Evolutionary conservation across 2,888 invertebrate species (phyloP).

Genomic region (Tachina fera): DNA sequence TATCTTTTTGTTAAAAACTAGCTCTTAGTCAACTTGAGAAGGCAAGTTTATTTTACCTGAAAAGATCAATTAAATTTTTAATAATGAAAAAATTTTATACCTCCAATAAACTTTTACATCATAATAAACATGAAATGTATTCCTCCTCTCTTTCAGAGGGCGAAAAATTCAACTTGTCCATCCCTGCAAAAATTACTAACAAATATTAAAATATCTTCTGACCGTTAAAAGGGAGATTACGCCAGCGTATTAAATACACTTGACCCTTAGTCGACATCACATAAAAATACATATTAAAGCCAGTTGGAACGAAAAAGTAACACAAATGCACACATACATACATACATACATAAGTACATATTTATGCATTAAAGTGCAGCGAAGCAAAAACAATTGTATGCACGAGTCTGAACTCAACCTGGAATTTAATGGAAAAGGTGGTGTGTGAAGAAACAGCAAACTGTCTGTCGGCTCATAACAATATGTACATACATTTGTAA

Average conservation of each 20-base stretch:
- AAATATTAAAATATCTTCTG: slow-evolving; percentile 11
- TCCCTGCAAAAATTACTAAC: not conserved
- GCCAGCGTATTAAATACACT: slow-evolving; percentile 51
- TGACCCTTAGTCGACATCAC: slow-evolving; percentile 55
- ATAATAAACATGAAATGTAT: too few species aligned
- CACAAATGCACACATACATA: not conserved
- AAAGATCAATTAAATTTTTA: too few species aligned
- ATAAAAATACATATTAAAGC: slow-evolving; percentile 41
- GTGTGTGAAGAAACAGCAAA: slow-evolving; percentile 34
- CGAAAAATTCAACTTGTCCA: not conserved
- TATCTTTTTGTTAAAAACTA: too few species aligned
- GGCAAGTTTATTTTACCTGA: too few species aligned
- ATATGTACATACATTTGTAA: slow-evolving; percentile 30
- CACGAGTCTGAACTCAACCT: slow-evolving; percentile 48
- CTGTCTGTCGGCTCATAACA: slow-evolving; percentile 25
- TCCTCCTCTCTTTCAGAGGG: too few species aligned
- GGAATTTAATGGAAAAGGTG: slow-evolving; percentile 32
- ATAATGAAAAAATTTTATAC: too few species aligned
- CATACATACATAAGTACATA: not conserved
- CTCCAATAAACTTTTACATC: too few species aligned
- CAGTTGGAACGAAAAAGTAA: slow-evolving; percentile 51
- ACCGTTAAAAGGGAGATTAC: slow-evolving; percentile 51
- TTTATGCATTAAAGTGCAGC: slow-evolving; percentile 55
- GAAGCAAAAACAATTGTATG: slow-evolving; percentile 58
- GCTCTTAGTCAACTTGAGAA: too few species aligned